Base-by-base conservation (phyloP, 2,797 vertebrate species). In the Arnoldichthys spilopterus region DNA sequence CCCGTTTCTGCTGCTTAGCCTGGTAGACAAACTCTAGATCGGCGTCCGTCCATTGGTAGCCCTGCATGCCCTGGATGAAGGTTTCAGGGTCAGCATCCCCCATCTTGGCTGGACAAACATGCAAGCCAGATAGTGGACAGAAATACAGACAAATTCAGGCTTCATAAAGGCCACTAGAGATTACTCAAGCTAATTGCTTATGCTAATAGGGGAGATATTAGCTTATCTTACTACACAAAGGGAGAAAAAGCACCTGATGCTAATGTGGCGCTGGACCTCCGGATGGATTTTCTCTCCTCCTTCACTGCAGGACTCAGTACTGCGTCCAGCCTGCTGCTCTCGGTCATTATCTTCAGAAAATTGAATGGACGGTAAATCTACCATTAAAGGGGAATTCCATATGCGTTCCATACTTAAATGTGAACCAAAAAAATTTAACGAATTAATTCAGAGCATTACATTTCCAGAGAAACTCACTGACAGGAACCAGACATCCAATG, bases 61-160 rank as follows among this genome's bases (percentile, higher is more conserved):
- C 88, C 77, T 85, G 88, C 93, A 94, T 92, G 24, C 91, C 91
- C 74, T 82, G 91, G 63, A 95, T 83, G 85, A 94, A 83, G n/a
- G 79, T 76, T 2, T 85, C 75, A 0, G 87, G 62, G 4, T 82
- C 82, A 0, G 51, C 76, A 32, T 84, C 59, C 51, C 74, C 77
- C 26, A 59, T 18, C 24, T 71, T 59, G 32, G 70, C 79, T 47
- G 72, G 15, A 78, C 4, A 76, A 1, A 16, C 77, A 67, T 43
- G 4, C n/a, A 34, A 26, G n/a, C 22, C 49, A 24, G 12, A 6
- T 26, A 24, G 22, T 32, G 47, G 2, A 54, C 53, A 54, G 53
- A 54, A 7, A 54, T n/a, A 24, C 53, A 54, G 53, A 53, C 4
- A n/a, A 53, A n/a, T 20, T n/a, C 49, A 53, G 20, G 49, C 20